Base-by-base conservation (phyloP, 2,113 vertebrate species). In the Rhabdornis inornatus region DNA sequence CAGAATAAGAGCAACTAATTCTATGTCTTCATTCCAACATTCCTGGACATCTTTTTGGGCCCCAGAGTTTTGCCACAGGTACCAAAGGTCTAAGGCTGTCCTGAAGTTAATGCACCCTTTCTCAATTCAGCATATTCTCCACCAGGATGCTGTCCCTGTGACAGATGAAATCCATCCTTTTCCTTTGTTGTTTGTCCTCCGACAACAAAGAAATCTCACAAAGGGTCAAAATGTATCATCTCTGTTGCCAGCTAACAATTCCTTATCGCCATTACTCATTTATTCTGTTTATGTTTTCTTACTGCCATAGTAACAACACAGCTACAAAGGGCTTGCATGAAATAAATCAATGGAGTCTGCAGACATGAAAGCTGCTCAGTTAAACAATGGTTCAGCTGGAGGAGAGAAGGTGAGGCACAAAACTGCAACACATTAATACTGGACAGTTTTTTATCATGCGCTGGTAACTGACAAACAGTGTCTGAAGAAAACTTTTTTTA, bases 241-340 rank as follows among this genome's bases (percentile, higher is more conserved):
- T 78, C 79, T 83, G 75, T 70, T 96, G 93, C 94, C 93, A 94
- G 74, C 93, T 96, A 87, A 83, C 92, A 95, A 96, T 88, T 95
- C 90, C 75, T 96, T 96, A 96, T 95, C 49, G 2, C 77, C 77
- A 87, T 95, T 95, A 93, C 69, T 95, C 95, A 96, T 88, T 90
- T 88, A 92, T 47, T 90, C 69, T 92, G 91, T 96, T 96, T 96
- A 69, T 96, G 65, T 97, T 97, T 96, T 80, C 60, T 49, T 56
- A 61, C 70, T 71, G 50, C 76, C 90, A 91, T 89, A 74, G 96
- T 61, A 96, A 97, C 95, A 89, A 65, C 56, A 57, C 35, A 70
- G 78, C 79, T 93, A 94, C 90, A 94, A 96, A 91, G 86, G 86
- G 69, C 83, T 89, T 77, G 61, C n/a, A 72, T 45, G 60, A 95